Conservation (phyloP, 2,888 invertebrate genomes). For the Melanostoma scalare region DNA sequence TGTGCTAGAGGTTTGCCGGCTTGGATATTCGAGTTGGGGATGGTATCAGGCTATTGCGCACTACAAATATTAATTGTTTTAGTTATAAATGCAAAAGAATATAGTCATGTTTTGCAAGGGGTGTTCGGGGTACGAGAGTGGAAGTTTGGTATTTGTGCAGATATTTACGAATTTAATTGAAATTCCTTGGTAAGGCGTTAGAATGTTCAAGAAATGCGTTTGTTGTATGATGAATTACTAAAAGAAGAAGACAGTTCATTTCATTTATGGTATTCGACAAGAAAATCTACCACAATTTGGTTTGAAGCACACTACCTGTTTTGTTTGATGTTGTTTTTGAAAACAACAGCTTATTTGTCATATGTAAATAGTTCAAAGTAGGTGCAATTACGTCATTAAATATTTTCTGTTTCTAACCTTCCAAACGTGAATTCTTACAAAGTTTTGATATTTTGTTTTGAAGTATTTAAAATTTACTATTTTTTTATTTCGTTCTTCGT, state of each 20-base stretch:
- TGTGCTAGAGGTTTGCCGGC: slow-evolving; percentile 1
- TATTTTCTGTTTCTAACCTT: too few species aligned
- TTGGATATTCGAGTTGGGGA: not conserved
- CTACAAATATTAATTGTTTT: slow-evolving; percentile 11
- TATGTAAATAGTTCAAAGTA: too few species aligned
- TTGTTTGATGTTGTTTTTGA: too few species aligned
- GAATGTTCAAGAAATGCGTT: not conserved
- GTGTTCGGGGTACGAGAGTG: not conserved
- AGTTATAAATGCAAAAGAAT: slow-evolving; percentile 38
- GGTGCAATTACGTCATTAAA: too few species aligned
- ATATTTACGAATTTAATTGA: slow-evolving; percentile 35
- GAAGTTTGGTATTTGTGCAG: not conserved
- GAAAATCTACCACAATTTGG: too few species aligned
- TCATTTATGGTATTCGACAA: not conserved
- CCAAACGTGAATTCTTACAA: too few species aligned
- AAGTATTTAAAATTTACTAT: too few species aligned
- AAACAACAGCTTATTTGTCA: too few species aligned
- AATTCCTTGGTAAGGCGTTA: slow-evolving; percentile 1
- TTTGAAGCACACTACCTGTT: too few species aligned
- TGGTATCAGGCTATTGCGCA: slow-evolving; percentile 40
- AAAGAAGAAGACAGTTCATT: slow-evolving; percentile 1
- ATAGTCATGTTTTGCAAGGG: not conserved
- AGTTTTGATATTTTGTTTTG: too few species aligned
- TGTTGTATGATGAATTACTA: too few species aligned
- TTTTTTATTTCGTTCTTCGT: too few species aligned